These are phyloP conservation scores for Pachycephus smyrnensis DNA, from an alignment of 2,888 invertebrate genomes.

Conservation along the genomic window DNA sequence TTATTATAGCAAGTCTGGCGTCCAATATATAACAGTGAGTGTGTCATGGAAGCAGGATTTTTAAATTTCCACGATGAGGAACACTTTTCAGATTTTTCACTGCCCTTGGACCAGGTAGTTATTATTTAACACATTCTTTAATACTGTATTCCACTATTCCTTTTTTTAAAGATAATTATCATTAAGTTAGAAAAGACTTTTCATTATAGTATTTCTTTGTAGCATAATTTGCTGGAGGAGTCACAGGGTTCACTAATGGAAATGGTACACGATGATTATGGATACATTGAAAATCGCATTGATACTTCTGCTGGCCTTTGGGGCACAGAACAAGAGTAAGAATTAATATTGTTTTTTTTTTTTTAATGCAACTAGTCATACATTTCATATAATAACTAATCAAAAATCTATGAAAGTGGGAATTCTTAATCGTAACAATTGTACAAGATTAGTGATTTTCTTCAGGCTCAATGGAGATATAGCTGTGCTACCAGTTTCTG, in stretches of 20 bases:
- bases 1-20: constrained; percentile 1
- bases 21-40: constrained; percentile 9
- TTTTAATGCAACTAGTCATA: constrained; percentile 1
- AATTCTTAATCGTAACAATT: constrained; percentile 10
- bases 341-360: constrained; percentile 18
- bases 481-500: constrained; percentile 64
- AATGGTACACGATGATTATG: constrained; percentile 52
- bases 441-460: background rate
- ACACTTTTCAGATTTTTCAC: constrained; percentile 65
- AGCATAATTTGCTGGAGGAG: constrained; percentile 51
- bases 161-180: background rate
- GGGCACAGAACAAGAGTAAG: constrained; percentile 65
- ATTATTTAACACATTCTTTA: background rate
- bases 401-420: constrained; percentile 5
- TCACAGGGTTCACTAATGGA: constrained; percentile 51
- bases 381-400: constrained; percentile 12
- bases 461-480: constrained; percentile 65
- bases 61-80: constrained; percentile 69
- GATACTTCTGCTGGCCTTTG: constrained; percentile 51
- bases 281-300: constrained; percentile 49
- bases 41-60: constrained; percentile 69
- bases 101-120: constrained; percentile 56
- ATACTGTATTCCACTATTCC: background rate
- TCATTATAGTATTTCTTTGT: constrained; percentile 12
- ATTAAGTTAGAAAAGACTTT: background rate